Base-by-base conservation (phyloP, 1,140 invertebrate species). In the Trinorchestia longiramus region DNA sequence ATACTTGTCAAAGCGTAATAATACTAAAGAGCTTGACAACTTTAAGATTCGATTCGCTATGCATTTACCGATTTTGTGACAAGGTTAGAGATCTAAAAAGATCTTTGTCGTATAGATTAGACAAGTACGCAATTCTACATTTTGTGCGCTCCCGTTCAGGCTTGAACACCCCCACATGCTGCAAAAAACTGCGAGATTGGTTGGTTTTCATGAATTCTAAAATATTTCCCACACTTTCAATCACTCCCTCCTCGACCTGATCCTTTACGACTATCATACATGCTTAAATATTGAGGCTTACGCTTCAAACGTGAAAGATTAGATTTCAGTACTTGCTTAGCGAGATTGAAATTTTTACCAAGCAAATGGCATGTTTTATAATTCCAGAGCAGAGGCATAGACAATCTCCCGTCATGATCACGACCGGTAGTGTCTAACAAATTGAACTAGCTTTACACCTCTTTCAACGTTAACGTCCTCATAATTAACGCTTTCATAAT, bases 71-170 rank as follows among this genome's bases (percentile, higher is more conserved):
- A 47, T 94, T 94, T 6, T 94, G 92, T 0, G 43, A 45, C 43
- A 45, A 15, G 3, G 43, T 47, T 0, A 28, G 19, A 4, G 92
- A 40, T 47, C 47, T 8, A 1, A 8, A 28, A 23, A 36, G 40
- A 45, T 94, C 92, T n/a, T 94, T 43, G 45, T 94, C 43, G 92
- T 40, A 94, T 0, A 94, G 11, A n/a, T 94, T 94, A 0, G 44
- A 94, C 40, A 94, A 94, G 44, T 45, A 94, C 8, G 47, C 92
- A 11, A 94, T 43, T 43, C 92, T 94, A 40, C 92, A 94, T 47
- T 94, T 47, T 15, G 92, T 94, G 92, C 43, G 45, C 40, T 94
- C 43, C 4, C 44, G 43, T 6, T 45, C 44, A 4, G 36, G 92
- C 43, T 47, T 94, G 40, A 94, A 94, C 0, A 94, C 92, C 3